Percentiles rank a stretch among this genome's conserved stretches.
phyloP scores from a whole-genome alignment of 1,140 invertebrate genomes.

The Bombus sylvicola region DNA sequence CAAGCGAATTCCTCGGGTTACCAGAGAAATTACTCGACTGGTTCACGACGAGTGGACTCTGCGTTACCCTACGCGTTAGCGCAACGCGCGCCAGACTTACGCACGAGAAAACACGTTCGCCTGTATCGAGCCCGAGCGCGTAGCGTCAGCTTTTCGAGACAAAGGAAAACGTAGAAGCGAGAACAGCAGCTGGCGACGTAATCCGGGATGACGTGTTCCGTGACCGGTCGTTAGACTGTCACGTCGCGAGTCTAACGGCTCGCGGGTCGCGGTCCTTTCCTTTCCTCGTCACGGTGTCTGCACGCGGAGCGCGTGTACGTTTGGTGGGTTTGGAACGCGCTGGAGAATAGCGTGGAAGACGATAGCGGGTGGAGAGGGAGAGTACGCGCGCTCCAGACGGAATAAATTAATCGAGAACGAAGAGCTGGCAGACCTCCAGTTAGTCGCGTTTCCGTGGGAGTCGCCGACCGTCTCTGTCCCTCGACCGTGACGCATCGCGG shows the following conservation, averaged over 20 bases:
- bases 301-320: slow-evolving; percentile 10
- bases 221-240: slow-evolving; percentile 1
- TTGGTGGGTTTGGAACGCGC: slow-evolving; percentile 10
- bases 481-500: neutral
- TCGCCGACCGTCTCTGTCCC: neutral
- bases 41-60: no score
- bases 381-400: slow-evolving; percentile 37
- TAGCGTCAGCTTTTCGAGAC: neutral
- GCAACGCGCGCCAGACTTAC: no score
- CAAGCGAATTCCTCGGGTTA: no score
- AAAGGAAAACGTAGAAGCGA: neutral
- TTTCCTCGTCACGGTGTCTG: slow-evolving; percentile 55
- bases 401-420: slow-evolving; percentile 64
- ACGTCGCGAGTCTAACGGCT: neutral
- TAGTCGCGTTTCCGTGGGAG: slow-evolving; percentile 30
- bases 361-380: neutral
- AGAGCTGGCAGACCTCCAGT: slow-evolving; percentile 57
- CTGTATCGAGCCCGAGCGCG: no score
- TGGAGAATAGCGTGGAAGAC: neutral
- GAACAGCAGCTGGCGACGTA: neutral
- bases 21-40: no score
- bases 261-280: neutral
- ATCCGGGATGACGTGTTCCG: neutral
- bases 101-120: no score
- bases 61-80: no score